These are phyloP conservation scores for Tamias sibiricus DNA, from an alignment of 2,113 vertebrate species.

Conservation along the genomic window DNA sequence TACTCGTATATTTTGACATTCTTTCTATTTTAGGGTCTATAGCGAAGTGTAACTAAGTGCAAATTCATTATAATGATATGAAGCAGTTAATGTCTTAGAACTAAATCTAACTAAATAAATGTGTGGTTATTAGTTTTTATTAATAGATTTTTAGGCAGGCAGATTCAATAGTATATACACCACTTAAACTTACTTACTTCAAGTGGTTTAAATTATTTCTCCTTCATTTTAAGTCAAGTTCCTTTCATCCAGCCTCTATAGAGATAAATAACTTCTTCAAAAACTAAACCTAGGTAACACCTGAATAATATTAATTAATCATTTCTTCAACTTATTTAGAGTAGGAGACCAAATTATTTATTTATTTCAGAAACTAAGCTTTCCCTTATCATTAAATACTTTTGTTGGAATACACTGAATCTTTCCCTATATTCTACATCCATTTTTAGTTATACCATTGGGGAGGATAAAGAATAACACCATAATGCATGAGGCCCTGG, in stretches of 20 bases:
- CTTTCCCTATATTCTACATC: rapidly evolving
- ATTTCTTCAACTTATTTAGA: neutral
- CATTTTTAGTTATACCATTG: neutral
- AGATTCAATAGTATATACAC: neutral
- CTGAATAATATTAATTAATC: neutral
- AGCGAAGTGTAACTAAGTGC: neutral
- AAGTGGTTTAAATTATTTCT: neutral
- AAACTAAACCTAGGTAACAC: neutral
- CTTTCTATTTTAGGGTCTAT: neutral
- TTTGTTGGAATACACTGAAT: neutral
- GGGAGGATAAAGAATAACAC: neutral
- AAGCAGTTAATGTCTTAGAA: neutral
- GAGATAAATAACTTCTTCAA: neutral
- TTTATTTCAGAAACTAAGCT: neutral
- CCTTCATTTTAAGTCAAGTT: neutral
- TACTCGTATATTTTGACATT: too few relatives aligned
- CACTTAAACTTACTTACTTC: neutral
- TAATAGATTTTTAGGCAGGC: neutral
- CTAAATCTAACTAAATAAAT: neutral
- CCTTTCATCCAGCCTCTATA: neutral
- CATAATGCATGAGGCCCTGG: neutral
- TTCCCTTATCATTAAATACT: neutral
- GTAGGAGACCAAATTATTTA: neutral
- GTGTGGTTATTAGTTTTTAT: neutral
- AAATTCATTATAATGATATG: neutral